Evolutionary conservation across 2,113 vertebrate genomes (phyloP).

Genomic region (Neolamprologus modestus): DNA sequence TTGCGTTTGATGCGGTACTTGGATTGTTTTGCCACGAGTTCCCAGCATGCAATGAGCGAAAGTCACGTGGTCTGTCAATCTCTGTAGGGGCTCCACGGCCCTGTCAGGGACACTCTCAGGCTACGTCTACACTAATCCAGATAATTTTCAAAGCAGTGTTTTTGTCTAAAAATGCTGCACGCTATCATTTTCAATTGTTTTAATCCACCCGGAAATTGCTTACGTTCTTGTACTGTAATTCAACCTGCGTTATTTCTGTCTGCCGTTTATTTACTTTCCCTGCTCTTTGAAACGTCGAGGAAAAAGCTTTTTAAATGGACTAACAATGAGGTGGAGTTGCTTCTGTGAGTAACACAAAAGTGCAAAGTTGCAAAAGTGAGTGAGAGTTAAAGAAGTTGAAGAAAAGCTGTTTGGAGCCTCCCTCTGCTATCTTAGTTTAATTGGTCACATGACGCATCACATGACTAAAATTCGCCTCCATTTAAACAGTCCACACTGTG

Average conservation of each 20-base stretch:
- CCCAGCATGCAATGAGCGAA: fast-evolving
- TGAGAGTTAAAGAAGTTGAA: neutral
- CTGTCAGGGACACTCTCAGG: neutral
- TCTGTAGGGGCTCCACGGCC: neutral
- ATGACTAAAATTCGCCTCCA: neutral
- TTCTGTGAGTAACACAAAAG: neutral
- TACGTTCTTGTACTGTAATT: neutral
- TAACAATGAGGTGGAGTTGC: neutral
- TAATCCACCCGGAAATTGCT: neutral
- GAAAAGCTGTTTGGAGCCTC: neutral
- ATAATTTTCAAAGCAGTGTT: neutral
- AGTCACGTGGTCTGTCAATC: neutral
- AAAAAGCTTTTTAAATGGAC: neutral
- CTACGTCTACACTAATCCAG: neutral
- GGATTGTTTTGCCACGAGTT: neutral
- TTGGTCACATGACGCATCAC: neutral
- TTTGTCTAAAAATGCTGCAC: neutral
- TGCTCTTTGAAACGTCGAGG: neutral
- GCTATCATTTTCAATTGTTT: neutral
- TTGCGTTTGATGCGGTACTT: fast-evolving
- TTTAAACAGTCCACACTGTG: neutral
- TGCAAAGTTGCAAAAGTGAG: neutral
- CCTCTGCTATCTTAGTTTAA: neutral
- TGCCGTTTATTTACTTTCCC: neutral
- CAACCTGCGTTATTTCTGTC: neutral